phyloP scores from a whole-genome alignment of 2,797 vertebrate genomes.

The Takifugu ocellatus region DNA sequence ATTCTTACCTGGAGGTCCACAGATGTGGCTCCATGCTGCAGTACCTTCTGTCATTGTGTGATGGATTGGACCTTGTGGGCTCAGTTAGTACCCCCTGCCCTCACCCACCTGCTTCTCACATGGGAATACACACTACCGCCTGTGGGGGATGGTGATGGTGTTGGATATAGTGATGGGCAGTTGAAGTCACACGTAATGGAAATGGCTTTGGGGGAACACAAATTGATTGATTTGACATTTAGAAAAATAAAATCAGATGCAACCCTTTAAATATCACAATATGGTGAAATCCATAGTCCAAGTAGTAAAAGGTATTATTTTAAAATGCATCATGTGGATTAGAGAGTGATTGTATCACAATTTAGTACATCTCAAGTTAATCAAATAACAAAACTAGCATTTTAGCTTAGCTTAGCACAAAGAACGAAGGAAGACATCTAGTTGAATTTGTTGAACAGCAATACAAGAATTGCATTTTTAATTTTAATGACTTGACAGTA shows the following conservation, averaged over 20 bases:
- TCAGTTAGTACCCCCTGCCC: constrained; percentile 55
- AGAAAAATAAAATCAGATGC: too few relatives aligned
- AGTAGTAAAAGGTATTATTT: background rate
- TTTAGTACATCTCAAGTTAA: too few relatives aligned
- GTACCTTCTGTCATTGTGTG: constrained; percentile 69
- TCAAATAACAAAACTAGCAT: too few relatives aligned
- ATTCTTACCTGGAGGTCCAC: constrained; percentile 64
- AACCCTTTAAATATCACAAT: background rate
- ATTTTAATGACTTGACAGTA: too few relatives aligned
- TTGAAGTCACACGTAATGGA: background rate
- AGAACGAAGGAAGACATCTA: too few relatives aligned
- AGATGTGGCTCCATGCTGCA: constrained; percentile 81
- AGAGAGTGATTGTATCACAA: too few relatives aligned
- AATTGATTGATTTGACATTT: background rate
- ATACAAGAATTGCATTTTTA: too few relatives aligned
- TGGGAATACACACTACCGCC: constrained; percentile 35
- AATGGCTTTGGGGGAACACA: constrained; percentile 2
- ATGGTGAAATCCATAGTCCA: background rate
- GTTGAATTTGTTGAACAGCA: too few relatives aligned
- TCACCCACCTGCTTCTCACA: constrained; percentile 63
- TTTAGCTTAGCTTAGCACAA: too few relatives aligned
- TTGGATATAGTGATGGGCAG: constrained; percentile 3
- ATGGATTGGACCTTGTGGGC: constrained; percentile 69
- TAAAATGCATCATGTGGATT: too few relatives aligned
- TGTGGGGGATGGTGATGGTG: constrained; percentile 14